phyloP scores from a whole-genome alignment of 2,888 invertebrate genomes.

The Oeneis ivallda region DNA sequence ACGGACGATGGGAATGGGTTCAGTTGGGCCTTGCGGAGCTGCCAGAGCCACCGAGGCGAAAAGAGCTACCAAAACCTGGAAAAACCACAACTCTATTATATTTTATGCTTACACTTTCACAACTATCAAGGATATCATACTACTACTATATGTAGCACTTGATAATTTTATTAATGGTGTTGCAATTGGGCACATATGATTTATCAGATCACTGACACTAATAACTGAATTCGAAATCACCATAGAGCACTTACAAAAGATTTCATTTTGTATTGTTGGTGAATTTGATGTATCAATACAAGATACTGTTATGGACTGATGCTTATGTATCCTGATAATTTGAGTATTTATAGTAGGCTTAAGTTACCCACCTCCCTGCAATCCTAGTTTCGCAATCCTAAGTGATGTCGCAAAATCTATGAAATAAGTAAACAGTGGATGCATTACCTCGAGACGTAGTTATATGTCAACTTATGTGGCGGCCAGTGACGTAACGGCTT shows the following conservation, averaged over 20 bases:
- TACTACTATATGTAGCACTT: neutral
- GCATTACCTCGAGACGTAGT: conserved; percentile 68
- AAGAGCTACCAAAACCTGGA: conserved; percentile 68
- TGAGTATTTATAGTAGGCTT: conserved; percentile 71
- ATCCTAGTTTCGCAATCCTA: conserved; percentile 69
- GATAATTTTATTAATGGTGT: conserved; percentile 6
- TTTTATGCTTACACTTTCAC: neutral
- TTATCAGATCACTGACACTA: conserved; percentile 36
- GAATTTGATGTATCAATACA: conserved; percentile 53
- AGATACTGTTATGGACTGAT: conserved; percentile 58
- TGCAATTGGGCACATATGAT: conserved; percentile 5
- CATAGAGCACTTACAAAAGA: conserved; percentile 67
- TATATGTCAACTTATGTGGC: conserved; percentile 61
- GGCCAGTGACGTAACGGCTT: conserved; percentile 65
- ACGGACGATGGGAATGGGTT: conserved; percentile 78
- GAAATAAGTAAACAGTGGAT: conserved; percentile 77
- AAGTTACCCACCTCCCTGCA: conserved; percentile 66
- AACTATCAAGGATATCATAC: neutral
- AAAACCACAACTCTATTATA: conserved; percentile 12
- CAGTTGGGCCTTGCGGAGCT: conserved; percentile 66
- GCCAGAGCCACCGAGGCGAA: conserved; percentile 62
- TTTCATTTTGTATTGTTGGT: conserved; percentile 65
- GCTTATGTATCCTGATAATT: conserved; percentile 64
- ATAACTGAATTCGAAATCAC: conserved; percentile 26
- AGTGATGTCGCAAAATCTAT: conserved; percentile 74